Evolutionary conservation across 2,797 vertebrate genomes (phyloP).

Genomic region (Mycteria americana): DNA sequence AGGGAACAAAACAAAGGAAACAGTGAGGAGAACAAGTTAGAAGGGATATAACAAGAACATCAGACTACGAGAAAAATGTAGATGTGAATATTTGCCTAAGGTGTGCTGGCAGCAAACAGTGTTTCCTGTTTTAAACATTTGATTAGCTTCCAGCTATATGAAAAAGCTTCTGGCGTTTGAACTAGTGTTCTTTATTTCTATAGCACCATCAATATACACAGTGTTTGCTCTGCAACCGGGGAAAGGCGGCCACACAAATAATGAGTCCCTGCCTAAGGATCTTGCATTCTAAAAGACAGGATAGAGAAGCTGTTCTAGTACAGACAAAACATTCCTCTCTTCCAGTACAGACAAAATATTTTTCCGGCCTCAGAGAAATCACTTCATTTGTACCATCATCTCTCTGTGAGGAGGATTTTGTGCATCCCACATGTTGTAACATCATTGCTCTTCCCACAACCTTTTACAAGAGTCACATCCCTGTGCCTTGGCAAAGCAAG

Average conservation of each 20-base stretch:
- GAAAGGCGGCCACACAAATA: neutral
- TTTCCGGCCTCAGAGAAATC: neutral
- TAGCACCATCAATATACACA: neutral
- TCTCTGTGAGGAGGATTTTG: neutral
- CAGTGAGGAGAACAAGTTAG: neutral
- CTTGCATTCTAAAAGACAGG: neutral
- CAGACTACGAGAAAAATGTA: neutral
- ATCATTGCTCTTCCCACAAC: neutral
- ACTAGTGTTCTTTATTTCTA: neutral
- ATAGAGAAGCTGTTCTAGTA: neutral
- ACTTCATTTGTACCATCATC: neutral
- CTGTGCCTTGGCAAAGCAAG: neutral
- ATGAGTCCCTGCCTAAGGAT: neutral
- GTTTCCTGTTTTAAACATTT: conserved; percentile 19
- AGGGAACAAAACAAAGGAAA: neutral
- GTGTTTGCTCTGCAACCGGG: neutral
- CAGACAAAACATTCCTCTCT: neutral
- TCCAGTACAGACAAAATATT: neutral
- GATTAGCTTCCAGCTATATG: conserved; percentile 15
- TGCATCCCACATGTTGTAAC: neutral
- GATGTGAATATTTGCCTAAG: conserved; percentile 17
- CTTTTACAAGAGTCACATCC: neutral
- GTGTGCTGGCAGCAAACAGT: neutral
- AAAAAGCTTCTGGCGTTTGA: neutral
- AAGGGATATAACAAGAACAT: neutral